These are phyloP conservation scores for Diadophis punctatus DNA, from an alignment of 2,113 vertebrate species.

Conservation along the genomic window DNA sequence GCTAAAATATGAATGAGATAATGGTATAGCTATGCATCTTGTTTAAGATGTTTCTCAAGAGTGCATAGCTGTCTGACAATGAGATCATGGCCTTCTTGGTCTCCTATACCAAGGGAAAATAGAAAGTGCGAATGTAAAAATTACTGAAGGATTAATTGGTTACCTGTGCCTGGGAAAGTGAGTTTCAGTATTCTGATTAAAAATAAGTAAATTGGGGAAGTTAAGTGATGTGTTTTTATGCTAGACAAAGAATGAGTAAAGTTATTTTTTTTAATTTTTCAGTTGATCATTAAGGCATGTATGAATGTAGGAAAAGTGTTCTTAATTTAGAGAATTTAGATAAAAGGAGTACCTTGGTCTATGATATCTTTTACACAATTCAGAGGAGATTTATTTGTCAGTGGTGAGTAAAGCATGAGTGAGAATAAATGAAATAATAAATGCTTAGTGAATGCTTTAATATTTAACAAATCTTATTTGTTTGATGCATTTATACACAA, in stretches of 20 bases:
- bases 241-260: neutral
- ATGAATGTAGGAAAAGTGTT: neutral
- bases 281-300: neutral
- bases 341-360: neutral
- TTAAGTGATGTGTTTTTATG: neutral
- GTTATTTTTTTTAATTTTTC: neutral
- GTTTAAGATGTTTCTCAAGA: neutral
- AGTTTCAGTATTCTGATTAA: neutral
- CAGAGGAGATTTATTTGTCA: neutral
- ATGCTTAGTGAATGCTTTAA: neutral
- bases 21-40: neutral
- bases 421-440: neutral
- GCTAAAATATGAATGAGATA: neutral
- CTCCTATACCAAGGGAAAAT: neutral
- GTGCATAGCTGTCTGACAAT: neutral
- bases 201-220: neutral
- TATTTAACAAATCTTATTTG: neutral
- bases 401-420: neutral
- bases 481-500: neutral
- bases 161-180: neutral
- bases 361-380: neutral
- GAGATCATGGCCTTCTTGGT: neutral
- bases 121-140: neutral
- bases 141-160: neutral
- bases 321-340: neutral